A percentile compares a stretch with the other conserved stretches of the same genome.
phyloP scores from a whole-genome alignment of 2,888 invertebrate species.

The Ormyrus rosae region DNA sequence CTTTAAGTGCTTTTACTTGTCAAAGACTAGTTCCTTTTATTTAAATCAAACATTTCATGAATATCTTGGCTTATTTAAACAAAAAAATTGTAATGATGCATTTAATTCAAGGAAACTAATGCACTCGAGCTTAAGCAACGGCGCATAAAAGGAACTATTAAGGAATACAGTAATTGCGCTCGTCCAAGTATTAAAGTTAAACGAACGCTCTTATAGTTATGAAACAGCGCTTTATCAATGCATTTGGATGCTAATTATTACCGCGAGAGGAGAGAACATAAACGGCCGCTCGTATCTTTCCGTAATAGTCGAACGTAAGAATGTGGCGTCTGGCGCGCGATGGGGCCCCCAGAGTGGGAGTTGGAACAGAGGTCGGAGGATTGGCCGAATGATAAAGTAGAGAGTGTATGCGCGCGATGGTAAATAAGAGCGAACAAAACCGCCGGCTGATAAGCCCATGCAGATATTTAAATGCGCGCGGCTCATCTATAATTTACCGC shows the following conservation, averaged over 20 bases:
- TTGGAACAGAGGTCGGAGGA: conserved; percentile 16
- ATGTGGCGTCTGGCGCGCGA: too few species aligned
- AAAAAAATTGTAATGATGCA: too few species aligned
- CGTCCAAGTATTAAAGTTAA: too few species aligned
- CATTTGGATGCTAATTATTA: conserved; percentile 11
- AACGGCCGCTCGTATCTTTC: not conserved
- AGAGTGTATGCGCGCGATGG: conserved; percentile 1
- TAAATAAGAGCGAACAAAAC: conserved; percentile 25
- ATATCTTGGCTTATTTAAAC: too few species aligned
- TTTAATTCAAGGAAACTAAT: too few species aligned
- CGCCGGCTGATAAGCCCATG: conserved; percentile 15
- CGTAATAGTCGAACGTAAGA: not conserved
- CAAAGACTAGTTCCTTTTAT: too few species aligned
- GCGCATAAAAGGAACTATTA: too few species aligned
- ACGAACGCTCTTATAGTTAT: not conserved
- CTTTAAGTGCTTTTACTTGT: too few species aligned
- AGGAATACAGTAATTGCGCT: too few species aligned
- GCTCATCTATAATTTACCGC: conserved; percentile 31
- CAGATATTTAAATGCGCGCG: conserved; percentile 25
- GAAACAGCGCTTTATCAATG: conserved; percentile 1
- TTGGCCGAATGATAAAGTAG: conserved; percentile 17
- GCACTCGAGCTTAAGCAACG: too few species aligned
- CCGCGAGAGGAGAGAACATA: not conserved
- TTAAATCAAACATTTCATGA: too few species aligned
- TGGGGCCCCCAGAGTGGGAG: not conserved